Conservation (phyloP, 1,140 invertebrate genomes). For the Drosophila baimaii region DNA sequence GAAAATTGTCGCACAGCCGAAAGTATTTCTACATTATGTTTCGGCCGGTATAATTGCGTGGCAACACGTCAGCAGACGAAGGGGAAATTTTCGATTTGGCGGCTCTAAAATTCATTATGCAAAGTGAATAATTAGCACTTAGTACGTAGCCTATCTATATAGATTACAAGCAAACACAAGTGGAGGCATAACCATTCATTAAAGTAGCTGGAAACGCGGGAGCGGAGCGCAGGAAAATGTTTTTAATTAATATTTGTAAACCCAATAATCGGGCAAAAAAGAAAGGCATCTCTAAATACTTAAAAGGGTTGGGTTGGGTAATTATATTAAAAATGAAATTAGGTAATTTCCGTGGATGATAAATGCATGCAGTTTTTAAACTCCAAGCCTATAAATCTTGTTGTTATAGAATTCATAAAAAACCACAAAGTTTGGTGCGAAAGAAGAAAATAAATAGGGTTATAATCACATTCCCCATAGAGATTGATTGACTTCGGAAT, state of each 20-base stretch:
- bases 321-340: too few relatives aligned
- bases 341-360: neutral
- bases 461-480: neutral
- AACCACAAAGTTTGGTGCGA: neutral
- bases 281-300: too few relatives aligned
- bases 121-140: conserved; percentile 57
- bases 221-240: neutral
- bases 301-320: too few relatives aligned
- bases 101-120: conserved; percentile 64
- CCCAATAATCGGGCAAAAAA: conserved; percentile 1
- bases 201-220: conserved; percentile 7
- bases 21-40: conserved; percentile 43
- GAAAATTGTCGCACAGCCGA: conserved; percentile 9
- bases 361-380: neutral
- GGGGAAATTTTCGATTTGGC: conserved; percentile 28
- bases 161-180: conserved; percentile 43
- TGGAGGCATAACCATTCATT: conserved; percentile 18
- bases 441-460: neutral
- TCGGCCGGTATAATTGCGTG: conserved; percentile 48
- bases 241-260: conserved; percentile 1
- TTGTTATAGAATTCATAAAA: neutral
- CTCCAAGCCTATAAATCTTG: neutral
- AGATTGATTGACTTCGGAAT: neutral
- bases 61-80: conserved; percentile 12
- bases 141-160: conserved; percentile 50